Conservation (phyloP, 2,113 vertebrate species). For the Alethe diademata region DNA sequence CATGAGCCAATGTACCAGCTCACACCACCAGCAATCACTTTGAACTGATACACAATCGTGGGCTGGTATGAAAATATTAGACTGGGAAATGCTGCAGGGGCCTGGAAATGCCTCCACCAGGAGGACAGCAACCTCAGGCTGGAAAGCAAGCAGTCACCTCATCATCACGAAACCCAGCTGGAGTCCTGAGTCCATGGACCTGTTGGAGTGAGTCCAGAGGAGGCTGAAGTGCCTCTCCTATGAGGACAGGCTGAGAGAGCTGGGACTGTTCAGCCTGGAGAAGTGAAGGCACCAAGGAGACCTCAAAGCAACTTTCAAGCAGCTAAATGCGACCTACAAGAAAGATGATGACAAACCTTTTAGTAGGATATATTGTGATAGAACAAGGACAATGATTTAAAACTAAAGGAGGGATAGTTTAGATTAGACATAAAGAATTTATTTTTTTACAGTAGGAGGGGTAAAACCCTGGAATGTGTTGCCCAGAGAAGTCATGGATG, state of each 20-base stretch:
- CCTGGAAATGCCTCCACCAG: neutral
- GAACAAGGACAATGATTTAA: neutral
- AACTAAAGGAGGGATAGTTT: neutral
- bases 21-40: neutral
- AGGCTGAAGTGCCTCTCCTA: neutral
- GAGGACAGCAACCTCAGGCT: neutral
- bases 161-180: neutral
- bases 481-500: neutral
- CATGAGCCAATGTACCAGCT: neutral
- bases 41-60: neutral
- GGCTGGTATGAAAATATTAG: neutral
- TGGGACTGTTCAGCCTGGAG: neutral
- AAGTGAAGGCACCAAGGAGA: neutral
- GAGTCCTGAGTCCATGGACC: neutral
- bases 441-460: neutral
- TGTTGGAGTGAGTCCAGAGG: neutral
- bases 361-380: neutral
- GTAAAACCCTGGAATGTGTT: neutral
- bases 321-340: neutral
- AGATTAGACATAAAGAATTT: neutral
- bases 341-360: neutral
- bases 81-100: neutral
- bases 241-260: neutral
- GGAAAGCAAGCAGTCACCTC: neutral
- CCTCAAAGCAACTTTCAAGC: neutral